phyloP scores from a whole-genome alignment of 2,113 vertebrate species.

The Plecturocebus donacophilus region DNA sequence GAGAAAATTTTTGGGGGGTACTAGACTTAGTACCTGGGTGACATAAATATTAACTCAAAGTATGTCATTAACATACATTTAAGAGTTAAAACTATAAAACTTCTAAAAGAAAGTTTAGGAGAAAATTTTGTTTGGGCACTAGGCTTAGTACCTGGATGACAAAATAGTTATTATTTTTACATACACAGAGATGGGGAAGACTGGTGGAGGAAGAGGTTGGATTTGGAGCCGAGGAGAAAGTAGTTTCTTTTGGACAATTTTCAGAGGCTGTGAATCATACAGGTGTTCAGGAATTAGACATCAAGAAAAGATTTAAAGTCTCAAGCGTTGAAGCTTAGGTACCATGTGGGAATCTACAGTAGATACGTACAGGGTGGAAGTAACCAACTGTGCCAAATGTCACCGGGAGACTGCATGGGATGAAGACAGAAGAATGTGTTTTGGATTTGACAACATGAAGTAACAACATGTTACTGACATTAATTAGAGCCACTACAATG shows the following conservation, averaged over 20 bases:
- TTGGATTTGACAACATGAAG: background rate
- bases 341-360: background rate
- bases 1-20: no score
- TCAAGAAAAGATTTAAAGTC: background rate
- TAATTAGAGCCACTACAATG: background rate
- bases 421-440: background rate
- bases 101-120: background rate
- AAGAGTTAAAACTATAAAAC: background rate
- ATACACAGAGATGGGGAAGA: no score
- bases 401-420: background rate
- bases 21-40: no score
- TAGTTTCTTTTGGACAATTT: background rate
- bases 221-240: background rate
- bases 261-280: background rate
- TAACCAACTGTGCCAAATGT: background rate
- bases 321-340: background rate
- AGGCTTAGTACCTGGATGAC: no score
- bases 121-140: background rate
- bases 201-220: background rate
- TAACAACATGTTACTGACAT: background rate
- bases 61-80: background rate
- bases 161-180: background rate
- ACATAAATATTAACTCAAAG: background rate
- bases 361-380: background rate
- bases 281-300: background rate